phyloP scores from a whole-genome alignment of 2,797 vertebrate species.

The Craterocephalus amniculus region DNA sequence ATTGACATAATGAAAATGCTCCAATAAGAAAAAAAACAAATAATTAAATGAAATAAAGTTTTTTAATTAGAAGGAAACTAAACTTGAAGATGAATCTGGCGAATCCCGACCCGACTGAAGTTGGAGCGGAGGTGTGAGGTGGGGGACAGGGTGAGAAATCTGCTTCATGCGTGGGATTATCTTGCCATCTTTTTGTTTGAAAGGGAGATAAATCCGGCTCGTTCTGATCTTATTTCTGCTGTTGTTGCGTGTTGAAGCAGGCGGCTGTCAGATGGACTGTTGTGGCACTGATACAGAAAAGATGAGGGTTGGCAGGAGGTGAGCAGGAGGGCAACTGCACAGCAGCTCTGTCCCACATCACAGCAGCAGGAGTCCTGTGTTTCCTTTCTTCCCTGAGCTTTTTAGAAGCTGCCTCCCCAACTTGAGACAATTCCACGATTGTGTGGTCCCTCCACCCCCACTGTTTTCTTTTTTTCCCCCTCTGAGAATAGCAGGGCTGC shows the following conservation, averaged over 20 bases:
- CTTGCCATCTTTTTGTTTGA: background rate
- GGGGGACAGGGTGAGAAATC: too few species aligned
- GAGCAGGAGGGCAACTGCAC: slow-evolving; percentile 65
- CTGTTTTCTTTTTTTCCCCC: slow-evolving; percentile 16
- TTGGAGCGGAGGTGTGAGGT: too few species aligned
- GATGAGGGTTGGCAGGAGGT: slow-evolving; percentile 55
- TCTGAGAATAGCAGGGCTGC: slow-evolving; percentile 52
- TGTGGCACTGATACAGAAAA: slow-evolving; percentile 21
- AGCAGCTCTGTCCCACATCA: slow-evolving; percentile 60
- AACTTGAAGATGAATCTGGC: too few species aligned
- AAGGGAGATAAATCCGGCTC: background rate
- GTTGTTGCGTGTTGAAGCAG: background rate
- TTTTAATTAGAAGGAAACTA: too few species aligned
- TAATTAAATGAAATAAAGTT: too few species aligned
- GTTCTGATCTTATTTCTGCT: background rate
- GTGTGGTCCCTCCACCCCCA: slow-evolving; percentile 76
- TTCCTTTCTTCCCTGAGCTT: slow-evolving; percentile 68
- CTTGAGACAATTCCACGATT: slow-evolving; percentile 75
- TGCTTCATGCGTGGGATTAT: background rate
- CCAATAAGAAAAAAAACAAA: too few species aligned
- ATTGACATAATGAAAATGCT: too few species aligned
- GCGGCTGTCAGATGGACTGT: slow-evolving; percentile 20
- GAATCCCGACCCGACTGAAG: too few species aligned
- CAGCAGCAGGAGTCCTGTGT: slow-evolving; percentile 71
- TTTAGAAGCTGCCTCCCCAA: slow-evolving; percentile 60